Evolutionary conservation across 2,797 vertebrate species (phyloP), one percentile per base, ranked within the genome.

Genomic region (Notolepis coatsorum): DNA sequence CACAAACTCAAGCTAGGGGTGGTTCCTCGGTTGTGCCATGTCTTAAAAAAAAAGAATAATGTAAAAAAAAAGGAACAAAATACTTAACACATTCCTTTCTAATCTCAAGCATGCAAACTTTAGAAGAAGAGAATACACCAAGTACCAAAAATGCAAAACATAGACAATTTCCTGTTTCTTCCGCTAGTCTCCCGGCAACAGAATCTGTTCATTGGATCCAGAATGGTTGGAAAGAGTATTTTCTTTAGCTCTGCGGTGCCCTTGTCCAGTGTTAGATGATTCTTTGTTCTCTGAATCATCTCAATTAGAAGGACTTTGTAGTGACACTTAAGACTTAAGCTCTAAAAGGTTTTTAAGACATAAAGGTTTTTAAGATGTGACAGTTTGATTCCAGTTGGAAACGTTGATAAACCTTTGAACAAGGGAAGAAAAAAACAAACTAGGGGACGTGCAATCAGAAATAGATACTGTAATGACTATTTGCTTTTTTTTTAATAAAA

Each of bases 151-250:
- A 70, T 20, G 66, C 12, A 56, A 43, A 50, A 42, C 47, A 57
- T 7, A 62, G 12, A 64, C 42, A 51, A 48, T 49, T 66, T 81
- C 64, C 65, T 80, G 80, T 89, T 86, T 80, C 61, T 84, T 69
- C n/a, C 71, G 15, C 9, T 51, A 20, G 68, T 82, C 83, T 91
- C 85, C 73, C 45, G 84, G 78, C 84, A 90, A 88, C 89, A 91
- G 88, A 90, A 90, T 58, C 65, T 69, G 71, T 77, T 75, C 39
- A 4, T 68, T 82, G 46, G 75, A 77, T 87, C 73, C 68, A 84
- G 80, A 62, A 7, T 0, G 15, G 20, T 35, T 35, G 0, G 46
- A 4, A n/a, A n/a, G 3, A n/a, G 24, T 27, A 10, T 23, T 38
- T 17, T 9, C 31, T 13, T 24, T 6, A 8, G 13, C 15, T 9